These are phyloP conservation scores for Hyles euphorbiae DNA, from an alignment of 1,140 invertebrate genomes.

Conservation along the genomic window DNA sequence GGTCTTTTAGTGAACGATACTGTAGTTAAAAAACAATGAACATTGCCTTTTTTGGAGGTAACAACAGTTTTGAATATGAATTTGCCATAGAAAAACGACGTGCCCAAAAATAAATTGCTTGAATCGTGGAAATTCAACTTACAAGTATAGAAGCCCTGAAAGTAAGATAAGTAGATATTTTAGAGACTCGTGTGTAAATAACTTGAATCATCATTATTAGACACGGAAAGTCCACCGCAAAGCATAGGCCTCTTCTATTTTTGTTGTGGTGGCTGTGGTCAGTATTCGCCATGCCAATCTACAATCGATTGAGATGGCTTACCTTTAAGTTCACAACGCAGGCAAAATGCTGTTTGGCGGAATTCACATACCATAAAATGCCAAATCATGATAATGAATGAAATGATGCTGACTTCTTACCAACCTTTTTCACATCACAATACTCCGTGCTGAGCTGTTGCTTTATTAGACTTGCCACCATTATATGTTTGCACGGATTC, in stretches of 20 bases:
- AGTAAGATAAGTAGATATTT: not conserved
- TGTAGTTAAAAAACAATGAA: slow-evolving; percentile 2
- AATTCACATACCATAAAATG: too few relatives aligned
- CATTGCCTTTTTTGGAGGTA: not conserved
- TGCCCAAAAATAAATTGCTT: not conserved
- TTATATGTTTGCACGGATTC: not conserved
- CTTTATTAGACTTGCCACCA: not conserved
- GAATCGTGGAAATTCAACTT: not conserved
- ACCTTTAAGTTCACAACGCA: too few relatives aligned
- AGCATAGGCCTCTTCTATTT: too few relatives aligned
- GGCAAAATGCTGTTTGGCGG: too few relatives aligned
- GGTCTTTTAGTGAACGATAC: not conserved
- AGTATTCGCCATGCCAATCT: too few relatives aligned
- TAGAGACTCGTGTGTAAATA: too few relatives aligned
- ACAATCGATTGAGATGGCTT: too few relatives aligned
- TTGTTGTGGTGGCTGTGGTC: too few relatives aligned
- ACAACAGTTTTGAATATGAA: slow-evolving; percentile 1
- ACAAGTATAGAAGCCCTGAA: not conserved
- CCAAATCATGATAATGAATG: too few relatives aligned
- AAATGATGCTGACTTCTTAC: not conserved
- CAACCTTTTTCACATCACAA: not conserved
- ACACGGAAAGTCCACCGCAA: too few relatives aligned
- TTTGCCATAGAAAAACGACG: slow-evolving; percentile 3
- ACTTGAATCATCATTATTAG: too few relatives aligned
- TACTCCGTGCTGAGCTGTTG: not conserved